These are phyloP conservation scores for Aleiodes sp. DNA, from an alignment of 1,140 invertebrate species.

Conservation along the genomic window DNA sequence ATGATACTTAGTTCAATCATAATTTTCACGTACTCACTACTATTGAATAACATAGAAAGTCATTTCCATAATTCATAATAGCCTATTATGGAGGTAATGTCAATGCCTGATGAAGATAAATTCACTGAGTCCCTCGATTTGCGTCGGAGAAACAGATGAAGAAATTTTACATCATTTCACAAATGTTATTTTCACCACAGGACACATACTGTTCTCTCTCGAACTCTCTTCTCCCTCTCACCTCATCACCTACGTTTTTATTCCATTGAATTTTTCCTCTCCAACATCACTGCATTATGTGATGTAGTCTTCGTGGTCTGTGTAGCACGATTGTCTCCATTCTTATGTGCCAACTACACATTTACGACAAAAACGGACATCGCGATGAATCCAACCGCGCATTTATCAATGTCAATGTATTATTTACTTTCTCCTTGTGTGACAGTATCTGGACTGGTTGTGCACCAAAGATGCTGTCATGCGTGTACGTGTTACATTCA, in stretches of 20 bases:
- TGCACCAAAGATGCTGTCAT: constrained; percentile 37
- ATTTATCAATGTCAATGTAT: constrained; percentile 36
- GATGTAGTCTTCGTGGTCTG: neutral
- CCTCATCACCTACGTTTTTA: neutral
- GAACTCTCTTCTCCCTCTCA: neutral
- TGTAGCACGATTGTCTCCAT: neutral
- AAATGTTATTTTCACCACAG: constrained; percentile 6
- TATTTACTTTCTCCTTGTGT: constrained; percentile 40
- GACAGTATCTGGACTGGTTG: constrained; percentile 34
- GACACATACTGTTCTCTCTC: too few relatives aligned
- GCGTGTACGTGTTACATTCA: constrained; percentile 7
- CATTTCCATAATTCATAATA: neutral
- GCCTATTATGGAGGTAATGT: neutral
- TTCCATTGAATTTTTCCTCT: too few relatives aligned
- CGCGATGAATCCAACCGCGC: constrained; percentile 3
- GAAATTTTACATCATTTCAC: neutral
- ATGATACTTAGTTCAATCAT: neutral
- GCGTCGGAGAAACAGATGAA: neutral
- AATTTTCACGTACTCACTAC: neutral
- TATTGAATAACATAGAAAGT: neutral
- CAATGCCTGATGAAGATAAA: neutral
- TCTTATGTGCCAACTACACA: neutral
- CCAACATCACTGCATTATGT: neutral
- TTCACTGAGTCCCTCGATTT: neutral
- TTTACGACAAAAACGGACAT: neutral